Base-by-base conservation (phyloP, 2,888 invertebrate species). In the Cosmorhoe ocellata region DNA sequence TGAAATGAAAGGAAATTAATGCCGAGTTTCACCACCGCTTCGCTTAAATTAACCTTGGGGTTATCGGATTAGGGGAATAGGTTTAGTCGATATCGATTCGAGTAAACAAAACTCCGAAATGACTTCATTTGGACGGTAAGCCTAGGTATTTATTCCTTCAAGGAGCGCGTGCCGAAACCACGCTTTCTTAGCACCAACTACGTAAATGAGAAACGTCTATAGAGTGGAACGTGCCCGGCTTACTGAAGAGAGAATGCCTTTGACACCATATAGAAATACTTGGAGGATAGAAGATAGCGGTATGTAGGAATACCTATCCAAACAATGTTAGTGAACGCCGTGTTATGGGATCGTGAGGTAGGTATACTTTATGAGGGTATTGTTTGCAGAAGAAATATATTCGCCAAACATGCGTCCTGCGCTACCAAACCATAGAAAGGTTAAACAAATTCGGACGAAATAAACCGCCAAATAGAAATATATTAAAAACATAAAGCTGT, bases 21-120 rank as follows among this genome's bases (percentile, higher is more conserved):
- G 70, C 76, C 75, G 74, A 80, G 81, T 65, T 71, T 51, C 73
- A 72, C 87, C 88, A 90, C 88, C 90, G 89, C 89, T 79, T 89
- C 90, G 76, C 89, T 87, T 71, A 67, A 68, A 69, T 65, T 60
- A 59, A 67, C 62, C 58, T 58, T 61, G 59, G 60, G 48, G 27
- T 65, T 61, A 63, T 64, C 55, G 62, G 67, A 68, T 63, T 60
- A 59, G 63, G 60, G 45, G 41, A 54, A 54, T 52, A 50, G 51
- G 46, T 37, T 45, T 42, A 53, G 51, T 40, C 39, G 12, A 33
- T 62, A 58, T 59, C 61, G 58, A 59, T 50, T 58, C 43, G 58
- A 59, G 63, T 69, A 74, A 75, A 72, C 72, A 64, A 66, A 67
- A 70, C 66, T 56, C 36, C 26, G 42, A 54, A 58, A 58, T 58